These are phyloP conservation scores for Argopecten irradians DNA, from an alignment of 1,140 invertebrate genomes.

Conservation along the genomic window DNA sequence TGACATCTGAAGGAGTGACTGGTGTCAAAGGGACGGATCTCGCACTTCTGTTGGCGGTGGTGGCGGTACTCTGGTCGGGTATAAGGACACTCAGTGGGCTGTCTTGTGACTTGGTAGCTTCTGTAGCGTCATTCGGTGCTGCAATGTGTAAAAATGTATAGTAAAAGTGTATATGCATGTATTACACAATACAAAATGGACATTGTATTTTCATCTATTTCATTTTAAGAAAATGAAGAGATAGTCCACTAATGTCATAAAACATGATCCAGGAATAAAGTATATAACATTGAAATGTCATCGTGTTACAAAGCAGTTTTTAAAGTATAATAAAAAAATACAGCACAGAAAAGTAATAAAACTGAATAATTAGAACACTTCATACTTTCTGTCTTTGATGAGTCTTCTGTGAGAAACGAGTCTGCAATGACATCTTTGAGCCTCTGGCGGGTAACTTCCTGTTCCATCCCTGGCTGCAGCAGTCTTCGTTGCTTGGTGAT, in stretches of 20 bases:
- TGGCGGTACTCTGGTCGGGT: background rate
- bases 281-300: no score
- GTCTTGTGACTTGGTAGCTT: background rate
- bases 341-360: no score
- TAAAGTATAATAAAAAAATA: no score
- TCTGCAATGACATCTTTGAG: background rate
- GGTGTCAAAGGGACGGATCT: background rate
- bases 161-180: no score
- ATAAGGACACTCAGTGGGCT: background rate
- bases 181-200: no score
- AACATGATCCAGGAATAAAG: no score
- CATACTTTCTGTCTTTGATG: background rate
- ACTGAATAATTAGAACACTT: no score
- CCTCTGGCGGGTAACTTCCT: background rate
- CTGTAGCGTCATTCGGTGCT: background rate
- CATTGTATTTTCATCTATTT: no score
- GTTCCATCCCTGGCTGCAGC: background rate
- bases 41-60: background rate
- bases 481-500: background rate
- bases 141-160: background rate
- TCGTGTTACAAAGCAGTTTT: no score
- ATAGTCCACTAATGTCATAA: no score
- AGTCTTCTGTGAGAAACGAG: background rate
- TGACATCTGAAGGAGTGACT: background rate
- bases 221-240: no score